Percentiles rank a stretch among this genome's conserved stretches.
Conservation (phyloP, 2,797 vertebrate genomes). For the Heliangelus exortis region DNA sequence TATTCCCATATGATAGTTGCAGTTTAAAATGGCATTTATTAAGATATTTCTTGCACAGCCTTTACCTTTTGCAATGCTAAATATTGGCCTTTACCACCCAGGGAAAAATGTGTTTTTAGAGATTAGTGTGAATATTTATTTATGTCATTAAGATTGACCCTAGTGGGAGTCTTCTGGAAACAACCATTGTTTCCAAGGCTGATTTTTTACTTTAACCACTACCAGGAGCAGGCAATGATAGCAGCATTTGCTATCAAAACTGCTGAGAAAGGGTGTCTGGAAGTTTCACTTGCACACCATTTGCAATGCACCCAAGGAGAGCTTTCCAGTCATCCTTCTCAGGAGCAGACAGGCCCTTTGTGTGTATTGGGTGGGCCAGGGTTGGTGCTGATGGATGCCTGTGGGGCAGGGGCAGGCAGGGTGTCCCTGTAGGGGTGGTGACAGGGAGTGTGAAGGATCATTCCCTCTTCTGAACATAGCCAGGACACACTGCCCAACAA, state of each 20-base stretch:
- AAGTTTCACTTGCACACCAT: background rate
- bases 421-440: background rate
- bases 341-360: accelerated
- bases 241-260: background rate
- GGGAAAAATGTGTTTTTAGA: background rate
- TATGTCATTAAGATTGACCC: background rate
- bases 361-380: background rate
- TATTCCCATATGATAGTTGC: no score
- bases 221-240: background rate
- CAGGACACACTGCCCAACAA: background rate
- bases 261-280: background rate
- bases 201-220: background rate
- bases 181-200: background rate
- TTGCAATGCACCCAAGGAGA: background rate
- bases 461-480: background rate
- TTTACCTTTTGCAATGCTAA: background rate
- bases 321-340: background rate
- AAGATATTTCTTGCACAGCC: background rate
- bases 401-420: background rate
- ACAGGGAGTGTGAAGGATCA: background rate
- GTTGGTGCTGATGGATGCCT: accelerated
- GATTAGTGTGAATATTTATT: background rate
- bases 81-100: background rate
- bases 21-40: background rate
- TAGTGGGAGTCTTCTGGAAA: background rate